phyloP scores from a whole-genome alignment of 2,888 invertebrate genomes.

The Nomada lathburiana region DNA sequence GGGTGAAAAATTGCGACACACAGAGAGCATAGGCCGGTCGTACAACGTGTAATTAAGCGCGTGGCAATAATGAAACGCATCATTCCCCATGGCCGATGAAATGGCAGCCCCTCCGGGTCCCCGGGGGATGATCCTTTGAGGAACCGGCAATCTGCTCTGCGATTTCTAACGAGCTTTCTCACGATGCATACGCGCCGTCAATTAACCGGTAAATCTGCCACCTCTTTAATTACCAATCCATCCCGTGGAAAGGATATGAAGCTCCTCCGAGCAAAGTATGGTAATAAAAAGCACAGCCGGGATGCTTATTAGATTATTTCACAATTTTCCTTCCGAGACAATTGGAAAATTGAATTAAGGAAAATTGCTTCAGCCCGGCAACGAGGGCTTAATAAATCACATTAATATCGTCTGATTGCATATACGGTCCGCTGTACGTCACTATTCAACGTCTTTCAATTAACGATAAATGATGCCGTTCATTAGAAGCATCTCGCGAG shows the following conservation, averaged over 20 bases:
- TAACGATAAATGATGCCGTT: conserved; percentile 1
- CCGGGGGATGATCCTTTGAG: conserved; percentile 55
- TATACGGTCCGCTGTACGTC: not conserved
- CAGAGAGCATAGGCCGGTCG: conserved; percentile 20
- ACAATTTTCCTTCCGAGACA: not conserved
- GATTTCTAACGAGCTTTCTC: conserved; percentile 78
- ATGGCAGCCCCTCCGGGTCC: conserved; percentile 58
- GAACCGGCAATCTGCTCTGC: conserved; percentile 59
- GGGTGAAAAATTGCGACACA: conserved; percentile 7
- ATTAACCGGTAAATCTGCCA: conserved; percentile 73
- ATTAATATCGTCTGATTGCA: not conserved
- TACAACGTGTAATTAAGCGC: conserved; percentile 69
- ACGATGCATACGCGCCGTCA: conserved; percentile 73
- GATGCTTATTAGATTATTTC: not conserved
- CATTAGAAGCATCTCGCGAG: not conserved
- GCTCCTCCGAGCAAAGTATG: not conserved
- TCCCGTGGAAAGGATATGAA: not conserved
- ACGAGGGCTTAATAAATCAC: not conserved
- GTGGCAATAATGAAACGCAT: conserved; percentile 72
- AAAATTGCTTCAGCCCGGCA: not conserved
- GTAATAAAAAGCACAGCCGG: not conserved
- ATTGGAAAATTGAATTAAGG: not conserved
- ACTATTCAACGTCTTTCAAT: not conserved
- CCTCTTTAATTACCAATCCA: conserved; percentile 68
- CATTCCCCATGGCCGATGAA: conserved; percentile 64